A percentile compares a stretch with the other conserved stretches of the same genome.
Conservation (phyloP, 2,888 invertebrate species). For the Diabrotica balteata region DNA sequence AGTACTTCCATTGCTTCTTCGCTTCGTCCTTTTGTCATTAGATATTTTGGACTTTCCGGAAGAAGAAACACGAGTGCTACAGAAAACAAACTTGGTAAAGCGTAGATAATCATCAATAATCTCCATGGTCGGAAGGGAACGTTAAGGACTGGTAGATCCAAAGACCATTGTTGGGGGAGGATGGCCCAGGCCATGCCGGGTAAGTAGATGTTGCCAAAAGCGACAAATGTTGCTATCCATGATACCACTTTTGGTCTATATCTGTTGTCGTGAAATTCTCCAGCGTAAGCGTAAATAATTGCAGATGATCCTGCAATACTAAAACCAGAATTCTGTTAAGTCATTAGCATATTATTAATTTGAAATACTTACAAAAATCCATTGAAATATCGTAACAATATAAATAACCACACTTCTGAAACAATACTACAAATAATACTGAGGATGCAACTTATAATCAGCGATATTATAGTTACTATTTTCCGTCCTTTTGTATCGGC, state of each 20-base stretch:
- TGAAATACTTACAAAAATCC: conserved; percentile 62
- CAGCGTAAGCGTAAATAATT: conserved; percentile 63
- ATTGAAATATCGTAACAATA: conserved; percentile 62
- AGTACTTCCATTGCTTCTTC: conserved; percentile 54
- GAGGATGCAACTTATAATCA: conserved; percentile 60
- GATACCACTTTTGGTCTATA: conserved; percentile 60
- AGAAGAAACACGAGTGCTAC: conserved; percentile 49
- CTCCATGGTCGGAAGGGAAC: conserved; percentile 55
- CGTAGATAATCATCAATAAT: conserved; percentile 54
- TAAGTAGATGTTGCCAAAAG: conserved; percentile 55
- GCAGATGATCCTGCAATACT: conserved; percentile 62
- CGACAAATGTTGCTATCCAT: conserved; percentile 58
- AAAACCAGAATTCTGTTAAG: neutral
- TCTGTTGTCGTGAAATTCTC: conserved; percentile 63
- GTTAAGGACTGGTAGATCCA: conserved; percentile 55
- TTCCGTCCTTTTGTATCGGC: conserved; percentile 65
- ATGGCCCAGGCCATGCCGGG: conserved; percentile 58
- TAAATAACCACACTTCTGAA: conserved; percentile 63
- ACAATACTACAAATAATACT: conserved; percentile 64
- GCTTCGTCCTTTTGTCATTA: conserved; percentile 52
- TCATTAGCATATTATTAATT: too few relatives aligned
- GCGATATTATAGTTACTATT: conserved; percentile 61
- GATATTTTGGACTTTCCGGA: conserved; percentile 60
- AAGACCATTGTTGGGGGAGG: conserved; percentile 52
- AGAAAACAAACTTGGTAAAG: conserved; percentile 54